phyloP scores from a whole-genome alignment of 2,113 vertebrate genomes.

The Caracal caracal region DNA sequence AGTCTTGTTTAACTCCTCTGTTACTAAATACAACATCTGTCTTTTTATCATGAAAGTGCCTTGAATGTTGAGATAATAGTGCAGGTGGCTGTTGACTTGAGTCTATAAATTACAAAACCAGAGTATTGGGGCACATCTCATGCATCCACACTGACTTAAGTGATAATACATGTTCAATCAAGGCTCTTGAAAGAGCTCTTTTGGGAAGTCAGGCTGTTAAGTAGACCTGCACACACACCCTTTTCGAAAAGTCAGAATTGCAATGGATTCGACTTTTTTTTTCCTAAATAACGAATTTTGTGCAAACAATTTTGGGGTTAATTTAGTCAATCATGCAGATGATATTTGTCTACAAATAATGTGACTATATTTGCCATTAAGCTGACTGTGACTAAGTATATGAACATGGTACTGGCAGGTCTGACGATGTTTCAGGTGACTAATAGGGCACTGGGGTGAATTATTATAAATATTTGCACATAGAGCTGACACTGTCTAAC shows the following conservation, averaged over 20 bases:
- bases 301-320: background rate
- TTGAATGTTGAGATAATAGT: background rate
- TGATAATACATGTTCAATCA: background rate
- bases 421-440: background rate
- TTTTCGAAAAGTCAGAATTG: background rate
- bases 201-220: background rate
- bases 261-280: background rate
- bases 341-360: constrained; percentile 52
- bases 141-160: background rate
- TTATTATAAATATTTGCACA: constrained; percentile 28
- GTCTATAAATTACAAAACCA: background rate
- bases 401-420: background rate
- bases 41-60: background rate
- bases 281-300: constrained; percentile 14
- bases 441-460: background rate
- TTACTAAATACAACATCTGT: background rate
- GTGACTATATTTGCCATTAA: background rate
- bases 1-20: background rate
- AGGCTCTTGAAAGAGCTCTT: background rate
- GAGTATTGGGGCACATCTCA: background rate
- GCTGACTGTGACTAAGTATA: background rate
- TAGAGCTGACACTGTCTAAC: background rate
- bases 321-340: constrained; percentile 29
- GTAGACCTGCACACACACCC: background rate
- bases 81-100: background rate